These are phyloP conservation scores for Diacarnus erythraeanus DNA, from an alignment of 37 sponge, comb jelly and placozoan species.

Conservation along the genomic window DNA sequence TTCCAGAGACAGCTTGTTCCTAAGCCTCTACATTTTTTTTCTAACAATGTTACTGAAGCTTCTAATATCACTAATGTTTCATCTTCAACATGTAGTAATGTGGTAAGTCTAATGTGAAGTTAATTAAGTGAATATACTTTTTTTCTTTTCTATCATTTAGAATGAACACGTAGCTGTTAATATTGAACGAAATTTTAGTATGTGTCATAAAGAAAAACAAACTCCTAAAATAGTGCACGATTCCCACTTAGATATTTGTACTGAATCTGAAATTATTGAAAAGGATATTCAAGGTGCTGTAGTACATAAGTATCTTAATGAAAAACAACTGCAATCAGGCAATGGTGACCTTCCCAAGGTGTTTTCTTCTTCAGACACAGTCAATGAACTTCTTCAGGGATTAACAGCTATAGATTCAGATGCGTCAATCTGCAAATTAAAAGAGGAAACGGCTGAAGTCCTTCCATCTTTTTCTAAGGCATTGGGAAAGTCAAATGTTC, in stretches of 20 bases:
- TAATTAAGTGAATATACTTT: too few relatives aligned
- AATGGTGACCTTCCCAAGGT: not conserved
- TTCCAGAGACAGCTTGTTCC: not conserved
- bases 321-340: not conserved
- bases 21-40: not conserved
- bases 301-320: not conserved
- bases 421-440: not conserved
- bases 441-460: not conserved
- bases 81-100: not conserved
- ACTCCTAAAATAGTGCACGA: too few relatives aligned
- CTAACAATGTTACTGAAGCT: not conserved
- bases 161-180: not conserved
- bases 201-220: too few relatives aligned
- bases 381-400: not conserved
- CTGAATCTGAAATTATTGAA: not conserved
- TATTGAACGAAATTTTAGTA: too few relatives aligned
- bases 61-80: not conserved
- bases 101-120: too few relatives aligned
- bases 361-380: not conserved
- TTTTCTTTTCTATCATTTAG: not conserved
- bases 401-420: not conserved
- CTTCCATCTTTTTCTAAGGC: not conserved
- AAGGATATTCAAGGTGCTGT: not conserved
- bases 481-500: not conserved
- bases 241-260: too few relatives aligned